Evolutionary conservation across 1,140 invertebrate species (phyloP), one percentile per base, ranked within the genome.

Genomic region (Drosophila jambulina): DNA sequence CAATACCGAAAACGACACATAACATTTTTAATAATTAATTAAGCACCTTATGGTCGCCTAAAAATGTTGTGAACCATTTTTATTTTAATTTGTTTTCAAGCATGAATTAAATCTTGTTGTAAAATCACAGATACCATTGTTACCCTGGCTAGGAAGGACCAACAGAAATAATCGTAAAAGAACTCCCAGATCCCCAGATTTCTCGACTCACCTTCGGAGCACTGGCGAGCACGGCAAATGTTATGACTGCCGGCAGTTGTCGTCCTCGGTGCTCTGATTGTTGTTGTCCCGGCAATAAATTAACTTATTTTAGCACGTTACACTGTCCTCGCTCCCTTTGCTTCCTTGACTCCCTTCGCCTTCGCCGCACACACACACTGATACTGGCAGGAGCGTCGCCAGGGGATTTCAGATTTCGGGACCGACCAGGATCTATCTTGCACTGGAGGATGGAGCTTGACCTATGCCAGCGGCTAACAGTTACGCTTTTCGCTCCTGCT

Each of bases 301-400:
- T 87, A 88, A 71, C 74, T 75, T 88, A 84, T 88, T 72, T 88
- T 87, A 88, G 80, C 84, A 88, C 84, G 49, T 88, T 75, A 75
- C 72, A 80, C 51, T 51, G 62, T 42, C 32, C 40, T 9, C 19
- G 17, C 57, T 60, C 38, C 12, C 32, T 17, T 36, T 12, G 53
- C 34, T 21, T 34, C 49, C 34, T 36, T 36, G 12, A 3, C 32
- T 21, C 32, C 32, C 46, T 7, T 29, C 13, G 48, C n/a, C 48
- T 19, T 19, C 45, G 5, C 45, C 45, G 15, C 25, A 27, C 27
- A 23, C 32, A 56, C 43, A 42, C 34, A 32, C 49, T 27, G 25
- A 34, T 21, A 38, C 53, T n/a, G 53, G 53, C 53, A 57, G 59
- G 48, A 43, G 56, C 75, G 58, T 34, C 53, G 54, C 49, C 48